Percentiles rank a stretch among this genome's conserved stretches.
phyloP scores from a whole-genome alignment of 2,113 vertebrate genomes.

The Pygoscelis antarcticus region DNA sequence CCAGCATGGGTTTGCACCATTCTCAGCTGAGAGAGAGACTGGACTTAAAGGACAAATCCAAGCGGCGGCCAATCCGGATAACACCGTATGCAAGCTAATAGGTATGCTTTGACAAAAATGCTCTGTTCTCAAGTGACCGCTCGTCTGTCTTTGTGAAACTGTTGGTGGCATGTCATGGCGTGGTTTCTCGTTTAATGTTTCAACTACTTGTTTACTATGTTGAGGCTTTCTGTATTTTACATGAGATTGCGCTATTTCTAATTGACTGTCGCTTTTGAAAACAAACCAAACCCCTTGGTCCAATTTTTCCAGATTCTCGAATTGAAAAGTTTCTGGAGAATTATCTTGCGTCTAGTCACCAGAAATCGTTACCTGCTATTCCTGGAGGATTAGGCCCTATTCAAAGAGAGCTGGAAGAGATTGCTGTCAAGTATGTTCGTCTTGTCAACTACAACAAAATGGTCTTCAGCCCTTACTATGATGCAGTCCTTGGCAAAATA shows the following conservation, averaged over 20 bases:
- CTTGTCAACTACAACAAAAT: constrained; percentile 96
- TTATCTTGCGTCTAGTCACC: constrained; percentile 81
- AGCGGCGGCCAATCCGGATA: constrained; percentile 75
- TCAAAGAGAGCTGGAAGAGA: constrained; percentile 87
- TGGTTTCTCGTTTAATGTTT: neutral
- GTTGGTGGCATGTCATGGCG: neutral
- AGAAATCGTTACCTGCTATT: constrained; percentile 76
- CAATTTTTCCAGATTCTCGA: constrained; percentile 82
- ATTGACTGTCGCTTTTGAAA: neutral
- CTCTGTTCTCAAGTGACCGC: neutral
- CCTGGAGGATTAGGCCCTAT: constrained; percentile 89
- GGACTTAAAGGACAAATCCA: constrained; percentile 89
- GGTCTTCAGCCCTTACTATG: constrained; percentile 95
- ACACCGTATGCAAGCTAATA: constrained; percentile 87
- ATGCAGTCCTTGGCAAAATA: constrained; percentile 82
- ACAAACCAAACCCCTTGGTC: neutral
- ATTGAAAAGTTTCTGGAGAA: constrained; percentile 86
- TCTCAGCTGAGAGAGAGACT: constrained; percentile 75
- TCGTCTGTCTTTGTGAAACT: neutral
- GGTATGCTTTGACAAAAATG: constrained; percentile 70
- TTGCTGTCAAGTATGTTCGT: constrained; percentile 83
- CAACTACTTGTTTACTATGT: neutral
- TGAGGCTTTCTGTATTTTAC: neutral
- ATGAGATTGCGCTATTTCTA: rapidly evolving
- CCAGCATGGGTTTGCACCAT: constrained; percentile 80